A percentile compares a stretch with the other conserved stretches of the same genome.
These are phyloP conservation scores for Bombus terrestris DNA, from an alignment of 1,140 invertebrate genomes.

Conservation along the genomic window DNA sequence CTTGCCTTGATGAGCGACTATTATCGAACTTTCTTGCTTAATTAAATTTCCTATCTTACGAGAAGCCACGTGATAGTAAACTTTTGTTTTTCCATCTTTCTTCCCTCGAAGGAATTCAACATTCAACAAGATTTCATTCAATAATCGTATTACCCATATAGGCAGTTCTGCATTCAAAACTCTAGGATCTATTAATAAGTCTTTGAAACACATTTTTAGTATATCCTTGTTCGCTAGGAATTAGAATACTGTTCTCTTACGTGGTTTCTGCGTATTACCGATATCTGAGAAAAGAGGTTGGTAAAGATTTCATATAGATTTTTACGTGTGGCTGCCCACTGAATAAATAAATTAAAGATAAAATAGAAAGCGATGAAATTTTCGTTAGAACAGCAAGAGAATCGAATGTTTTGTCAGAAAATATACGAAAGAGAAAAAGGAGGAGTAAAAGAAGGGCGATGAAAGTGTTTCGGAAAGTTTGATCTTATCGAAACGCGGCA, in stretches of 20 bases:
- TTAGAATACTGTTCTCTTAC: no score
- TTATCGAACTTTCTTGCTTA: not conserved
- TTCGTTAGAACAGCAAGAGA: no score
- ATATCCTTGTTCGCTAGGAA: no score
- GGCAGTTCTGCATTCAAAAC: not conserved
- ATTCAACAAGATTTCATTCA: not conserved
- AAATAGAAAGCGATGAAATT: not conserved
- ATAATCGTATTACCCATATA: not conserved
- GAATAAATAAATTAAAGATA: no score
- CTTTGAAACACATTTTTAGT: no score
- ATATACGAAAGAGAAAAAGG: not conserved
- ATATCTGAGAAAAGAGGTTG: no score
- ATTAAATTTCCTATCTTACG: not conserved
- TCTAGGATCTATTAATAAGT: not conserved
- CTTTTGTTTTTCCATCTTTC: not conserved
- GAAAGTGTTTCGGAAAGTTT: constrained; percentile 26
- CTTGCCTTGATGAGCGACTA: not conserved
- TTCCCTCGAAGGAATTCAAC: not conserved
- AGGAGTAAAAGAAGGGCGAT: no score
- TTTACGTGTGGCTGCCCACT: no score
- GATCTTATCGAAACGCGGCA: not conserved
- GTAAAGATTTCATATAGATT: no score
- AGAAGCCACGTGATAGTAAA: not conserved
- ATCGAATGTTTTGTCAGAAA: no score
- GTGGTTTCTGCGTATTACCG: no score